A percentile compares a stretch with the other conserved stretches of the same genome.
Conservation (phyloP, 2,888 invertebrate species). For the Drosophila paracracens region DNA sequence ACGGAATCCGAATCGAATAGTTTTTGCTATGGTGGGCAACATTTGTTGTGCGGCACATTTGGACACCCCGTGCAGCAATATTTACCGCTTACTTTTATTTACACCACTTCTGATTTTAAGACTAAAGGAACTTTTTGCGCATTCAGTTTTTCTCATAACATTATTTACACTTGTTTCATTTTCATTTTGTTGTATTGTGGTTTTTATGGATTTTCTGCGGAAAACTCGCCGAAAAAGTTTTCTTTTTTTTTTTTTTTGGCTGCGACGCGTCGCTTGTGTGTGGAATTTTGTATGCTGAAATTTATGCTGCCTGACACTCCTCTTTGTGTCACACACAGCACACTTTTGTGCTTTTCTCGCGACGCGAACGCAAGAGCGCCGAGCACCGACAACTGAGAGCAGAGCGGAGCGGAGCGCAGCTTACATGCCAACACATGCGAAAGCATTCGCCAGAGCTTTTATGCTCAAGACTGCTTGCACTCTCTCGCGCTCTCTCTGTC, state of each 20-base stretch:
- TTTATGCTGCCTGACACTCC: constrained; percentile 78
- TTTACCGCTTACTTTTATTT: constrained; percentile 70
- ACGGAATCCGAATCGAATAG: constrained; percentile 18
- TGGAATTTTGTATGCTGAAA: constrained; percentile 79
- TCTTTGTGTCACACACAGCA: constrained; percentile 72
- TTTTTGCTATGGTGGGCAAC: constrained; percentile 17
- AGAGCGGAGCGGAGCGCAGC: constrained; percentile 40
- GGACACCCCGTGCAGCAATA: constrained; percentile 30
- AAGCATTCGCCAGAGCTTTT: constrained; percentile 45
- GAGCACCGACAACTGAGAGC: constrained; percentile 25
- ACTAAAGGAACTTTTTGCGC: constrained; percentile 77
- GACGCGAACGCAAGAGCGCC: constrained; percentile 22
- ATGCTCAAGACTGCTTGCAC: constrained; percentile 29
- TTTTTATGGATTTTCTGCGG: constrained; percentile 66
- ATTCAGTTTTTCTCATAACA: constrained; percentile 48
- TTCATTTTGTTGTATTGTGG: constrained; percentile 58
- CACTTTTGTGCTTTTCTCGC: constrained; percentile 55
- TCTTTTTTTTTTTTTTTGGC: constrained; percentile 36
- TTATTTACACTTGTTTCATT: constrained; percentile 66
- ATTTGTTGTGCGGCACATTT: constrained; percentile 46
- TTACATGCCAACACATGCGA: constrained; percentile 65
- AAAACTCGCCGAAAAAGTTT: constrained; percentile 71
- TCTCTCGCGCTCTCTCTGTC: not conserved
- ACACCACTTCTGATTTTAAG: constrained; percentile 47
- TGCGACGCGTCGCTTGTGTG: constrained; percentile 69